Conservation (phyloP, 2,797 vertebrate genomes). For the Thamnophis elegans region DNA sequence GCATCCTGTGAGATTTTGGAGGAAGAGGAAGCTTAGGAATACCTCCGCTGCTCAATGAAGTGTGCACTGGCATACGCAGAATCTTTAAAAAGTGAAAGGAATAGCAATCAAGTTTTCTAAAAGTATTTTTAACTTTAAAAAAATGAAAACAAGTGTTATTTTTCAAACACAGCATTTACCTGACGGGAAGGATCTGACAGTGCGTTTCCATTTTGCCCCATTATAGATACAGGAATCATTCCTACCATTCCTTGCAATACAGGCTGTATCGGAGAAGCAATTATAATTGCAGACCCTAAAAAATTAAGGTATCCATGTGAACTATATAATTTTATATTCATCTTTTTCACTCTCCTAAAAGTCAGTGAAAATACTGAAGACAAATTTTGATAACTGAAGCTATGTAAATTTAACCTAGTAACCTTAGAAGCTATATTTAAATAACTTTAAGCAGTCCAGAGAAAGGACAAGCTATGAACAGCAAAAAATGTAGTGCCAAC, state of each 20-base stretch:
- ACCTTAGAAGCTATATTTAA: neutral
- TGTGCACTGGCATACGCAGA: constrained; percentile 75
- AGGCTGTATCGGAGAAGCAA: constrained; percentile 88
- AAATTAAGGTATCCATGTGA: constrained; percentile 39
- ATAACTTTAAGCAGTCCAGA: neutral
- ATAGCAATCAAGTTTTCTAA: constrained; percentile 12
- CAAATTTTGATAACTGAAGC: neutral
- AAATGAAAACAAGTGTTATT: neutral
- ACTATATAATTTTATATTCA: neutral
- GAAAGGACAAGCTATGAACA: neutral
- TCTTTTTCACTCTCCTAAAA: neutral
- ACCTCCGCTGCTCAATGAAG: constrained; percentile 71
- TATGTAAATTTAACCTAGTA: neutral
- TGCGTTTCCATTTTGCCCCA: constrained; percentile 80
- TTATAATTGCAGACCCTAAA: constrained; percentile 88
- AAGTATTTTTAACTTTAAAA: constrained; percentile 16
- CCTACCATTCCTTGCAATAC: constrained; percentile 84
- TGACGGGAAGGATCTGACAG: constrained; percentile 85
- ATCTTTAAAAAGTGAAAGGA: constrained; percentile 64
- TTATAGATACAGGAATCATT: constrained; percentile 88
- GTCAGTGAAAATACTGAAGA: neutral
- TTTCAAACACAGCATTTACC: constrained; percentile 70
- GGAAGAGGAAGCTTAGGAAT: constrained; percentile 74
- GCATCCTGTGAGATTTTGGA: constrained; percentile 72
- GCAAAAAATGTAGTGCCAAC: neutral